Base-by-base conservation (phyloP, 2,113 vertebrate genomes). In the Lutjanus erythropterus region DNA sequence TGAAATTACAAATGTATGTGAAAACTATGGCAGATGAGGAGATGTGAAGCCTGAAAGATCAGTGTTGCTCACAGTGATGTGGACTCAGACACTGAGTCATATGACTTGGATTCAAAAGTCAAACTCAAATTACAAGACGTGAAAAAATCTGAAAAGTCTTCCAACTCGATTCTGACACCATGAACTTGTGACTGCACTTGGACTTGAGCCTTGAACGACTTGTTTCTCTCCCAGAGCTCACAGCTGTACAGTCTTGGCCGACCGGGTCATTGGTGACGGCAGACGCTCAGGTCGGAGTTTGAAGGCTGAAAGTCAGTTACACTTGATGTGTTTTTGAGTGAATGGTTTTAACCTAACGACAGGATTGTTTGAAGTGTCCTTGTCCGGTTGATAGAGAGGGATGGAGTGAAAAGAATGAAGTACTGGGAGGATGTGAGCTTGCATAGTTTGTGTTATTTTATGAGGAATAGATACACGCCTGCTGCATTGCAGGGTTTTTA, bases 201-300 rank as follows among this genome's bases (percentile, higher is more conserved):
- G 53, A 76, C 15, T n/a, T 70, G 4, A 60, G 12, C 35, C 59
- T 69, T 23, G 19, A 71, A 71, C 62, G 33, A 37, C 16, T 72
- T 64, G 1, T 37, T 69, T 1, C 58, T 75, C 23, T 37, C 9
- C 37, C 6, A 69, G 55, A 61, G 9, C 18, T 31, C 41, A 59
- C 58, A 71, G 65, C 47, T 37, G 42, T 59, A 37, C 23, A 71
- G 3, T 37, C 8, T 23, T 58, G 56, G 59, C 59, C 2, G 56
- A 47, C 59, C 2, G 6, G 44, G 39, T 9, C 10, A 46, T n/a
- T n/a, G n/a, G n/a, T n/a, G n/a, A n/a, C n/a, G n/a, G 53, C 50
- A 50, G 41, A 39, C 31, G 4, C 44, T 62, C 6, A 3, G 33
- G 15, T 11, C 31, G 23, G 6, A 8, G 49, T 71, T 62, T 50